Base-by-base conservation (phyloP, 2,888 invertebrate species). In the Metopia argyrocephala region DNA sequence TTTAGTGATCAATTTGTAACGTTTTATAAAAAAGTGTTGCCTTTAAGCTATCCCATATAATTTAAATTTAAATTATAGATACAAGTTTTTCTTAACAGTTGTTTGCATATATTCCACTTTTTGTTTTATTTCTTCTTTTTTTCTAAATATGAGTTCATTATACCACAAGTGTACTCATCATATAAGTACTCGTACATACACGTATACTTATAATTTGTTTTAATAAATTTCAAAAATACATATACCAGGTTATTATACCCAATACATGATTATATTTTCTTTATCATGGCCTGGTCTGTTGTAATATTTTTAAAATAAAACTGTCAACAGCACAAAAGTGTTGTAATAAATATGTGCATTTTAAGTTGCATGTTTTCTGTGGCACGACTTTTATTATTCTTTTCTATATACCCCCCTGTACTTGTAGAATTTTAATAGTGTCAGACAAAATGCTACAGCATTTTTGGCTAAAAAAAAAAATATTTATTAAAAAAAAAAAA, bases 291-390 rank as follows among this genome's bases (percentile, higher is more conserved):
- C 61, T 52, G 65, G 46, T 31, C 0, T 15, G 38, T 38, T 1
- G 31, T 31, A 38, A 3, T 9, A 15, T 38, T 38, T 38, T 38
- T 56, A 70, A 66, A 79, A 79, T 75, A 75, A 79, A 75, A 75
- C 70, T 79, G 75, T 75, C 79, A 79, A 56, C 79, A 46, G 50
- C 62, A 65, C 38, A 38, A 27, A 27, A 59, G 59, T 74, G 52
- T 65, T 79, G 38, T 12, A 38, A 38, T 20, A 73, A 64, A 46
- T 59, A 69, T 31, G n/a, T 31, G 6, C 57, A 18, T n/a, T 48
- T 18, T 2, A 6, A 56, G 9, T 25, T 56, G n/a, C n/a, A 18
- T 25, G 12, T 21, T 52, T 28, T 4, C 3, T 56, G 18, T 56
- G 56, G 7, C 56, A 56, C 12, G n/a, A 38, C 38, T 12, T 38